Percentiles rank a stretch among this genome's conserved stretches.
Conservation (phyloP, 2,797 vertebrate species). For the Nyctalus aviator region DNA sequence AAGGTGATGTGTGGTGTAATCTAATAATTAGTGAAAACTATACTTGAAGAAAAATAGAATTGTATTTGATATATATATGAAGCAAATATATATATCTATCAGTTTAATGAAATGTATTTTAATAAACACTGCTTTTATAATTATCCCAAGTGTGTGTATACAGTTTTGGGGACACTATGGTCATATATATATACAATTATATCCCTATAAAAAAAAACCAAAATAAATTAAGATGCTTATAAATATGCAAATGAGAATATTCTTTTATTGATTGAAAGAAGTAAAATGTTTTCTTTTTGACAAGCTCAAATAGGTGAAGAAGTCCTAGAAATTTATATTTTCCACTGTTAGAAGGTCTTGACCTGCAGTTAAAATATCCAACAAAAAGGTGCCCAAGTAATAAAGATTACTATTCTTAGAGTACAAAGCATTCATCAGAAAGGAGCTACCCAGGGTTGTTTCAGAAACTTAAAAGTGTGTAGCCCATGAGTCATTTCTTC, state of each 20-base stretch:
- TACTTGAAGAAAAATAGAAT: constrained; percentile 14
- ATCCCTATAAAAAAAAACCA: background rate
- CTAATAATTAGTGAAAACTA: background rate
- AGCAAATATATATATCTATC: too few species aligned
- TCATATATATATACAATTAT: background rate
- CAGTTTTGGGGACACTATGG: too few species aligned
- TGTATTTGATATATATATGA: background rate
- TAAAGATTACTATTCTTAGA: background rate
- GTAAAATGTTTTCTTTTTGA: background rate
- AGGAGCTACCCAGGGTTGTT: background rate
- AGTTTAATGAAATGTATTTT: too few species aligned
- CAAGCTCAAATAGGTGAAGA: background rate
- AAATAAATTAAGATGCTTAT: background rate
- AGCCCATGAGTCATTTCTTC: background rate
- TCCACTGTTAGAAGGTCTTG: background rate
- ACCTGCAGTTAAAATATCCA: background rate
- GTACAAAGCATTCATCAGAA: background rate
- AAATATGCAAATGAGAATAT: background rate
- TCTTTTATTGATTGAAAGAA: background rate
- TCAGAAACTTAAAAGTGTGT: background rate
- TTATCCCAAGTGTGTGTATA: too few species aligned
- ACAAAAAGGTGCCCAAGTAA: background rate
- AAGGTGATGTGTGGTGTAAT: background rate
- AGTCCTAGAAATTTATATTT: constrained; percentile 20
- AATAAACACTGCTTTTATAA: too few species aligned